These are phyloP conservation scores for Monochamus alternatus DNA, from an alignment of 2,888 invertebrate genomes.

Conservation along the genomic window DNA sequence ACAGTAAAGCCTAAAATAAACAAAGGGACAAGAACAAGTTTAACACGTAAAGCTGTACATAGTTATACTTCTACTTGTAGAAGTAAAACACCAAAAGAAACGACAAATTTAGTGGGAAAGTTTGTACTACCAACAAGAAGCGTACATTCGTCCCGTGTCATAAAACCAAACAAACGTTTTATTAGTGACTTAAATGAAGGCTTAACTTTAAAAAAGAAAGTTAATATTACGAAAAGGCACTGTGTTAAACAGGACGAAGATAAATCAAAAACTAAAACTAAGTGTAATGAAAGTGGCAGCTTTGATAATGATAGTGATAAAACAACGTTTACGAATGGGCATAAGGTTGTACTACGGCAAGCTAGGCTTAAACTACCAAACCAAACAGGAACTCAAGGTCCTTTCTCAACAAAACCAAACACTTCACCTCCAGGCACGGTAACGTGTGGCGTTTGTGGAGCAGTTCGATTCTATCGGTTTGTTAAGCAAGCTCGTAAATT, in stretches of 20 bases:
- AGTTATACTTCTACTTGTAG: constrained; percentile 51
- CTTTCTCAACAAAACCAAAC: constrained; percentile 74
- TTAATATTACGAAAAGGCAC: constrained; percentile 60
- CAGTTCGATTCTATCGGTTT: constrained; percentile 83
- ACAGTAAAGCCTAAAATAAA: constrained; percentile 56
- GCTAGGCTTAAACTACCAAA: constrained; percentile 59
- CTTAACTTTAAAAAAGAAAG: constrained; percentile 66
- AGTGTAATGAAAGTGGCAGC: constrained; percentile 48
- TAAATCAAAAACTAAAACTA: constrained; percentile 44
- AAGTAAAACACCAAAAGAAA: constrained; percentile 56
- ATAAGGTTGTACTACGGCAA: constrained; percentile 78
- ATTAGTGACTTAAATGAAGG: constrained; percentile 74
- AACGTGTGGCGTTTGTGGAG: constrained; percentile 86
- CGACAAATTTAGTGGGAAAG: constrained; percentile 72
- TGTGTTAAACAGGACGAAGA: constrained; percentile 51
- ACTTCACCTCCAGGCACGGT: constrained; percentile 76
- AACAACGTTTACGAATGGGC: constrained; percentile 74
- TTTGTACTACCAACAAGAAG: constrained; percentile 88
- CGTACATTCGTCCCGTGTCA: constrained; percentile 88
- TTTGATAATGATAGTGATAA: constrained; percentile 55
- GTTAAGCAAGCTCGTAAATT: constrained; percentile 87
- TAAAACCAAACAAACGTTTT: constrained; percentile 90
- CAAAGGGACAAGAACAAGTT: constrained; percentile 51
- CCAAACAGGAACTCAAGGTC: constrained; percentile 75
- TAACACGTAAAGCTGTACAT: constrained; percentile 52